phyloP scores from a whole-genome alignment of 2,888 invertebrate genomes.

The Lithophane ornitopus region DNA sequence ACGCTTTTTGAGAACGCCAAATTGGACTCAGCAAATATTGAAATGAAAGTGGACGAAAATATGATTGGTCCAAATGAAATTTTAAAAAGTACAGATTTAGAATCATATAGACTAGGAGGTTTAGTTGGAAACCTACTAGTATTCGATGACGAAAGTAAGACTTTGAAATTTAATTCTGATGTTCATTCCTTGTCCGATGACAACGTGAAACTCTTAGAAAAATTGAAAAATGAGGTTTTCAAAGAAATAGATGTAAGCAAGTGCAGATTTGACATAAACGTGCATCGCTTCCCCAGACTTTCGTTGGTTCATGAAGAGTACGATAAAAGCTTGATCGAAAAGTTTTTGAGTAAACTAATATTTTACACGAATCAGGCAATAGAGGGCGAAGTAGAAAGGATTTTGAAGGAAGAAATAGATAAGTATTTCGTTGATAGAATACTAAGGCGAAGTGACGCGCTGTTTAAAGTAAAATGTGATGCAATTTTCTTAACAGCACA shows the following conservation, averaged over 20 bases:
- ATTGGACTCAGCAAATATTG: slow-evolving; percentile 7
- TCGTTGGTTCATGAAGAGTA: slow-evolving; percentile 20
- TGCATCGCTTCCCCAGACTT: slow-evolving; percentile 43
- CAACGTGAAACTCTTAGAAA: slow-evolving; percentile 29
- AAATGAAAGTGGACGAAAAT: slow-evolving; percentile 43
- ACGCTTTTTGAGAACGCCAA: slow-evolving; percentile 17
- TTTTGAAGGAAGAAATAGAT: slow-evolving; percentile 58
- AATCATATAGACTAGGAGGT: slow-evolving; percentile 39
- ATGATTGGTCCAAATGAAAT: slow-evolving; percentile 39
- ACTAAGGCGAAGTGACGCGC: slow-evolving; percentile 7
- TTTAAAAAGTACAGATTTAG: slow-evolving; percentile 44
- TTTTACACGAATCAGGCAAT: slow-evolving; percentile 64
- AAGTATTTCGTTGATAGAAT: not conserved
- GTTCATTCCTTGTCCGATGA: slow-evolving; percentile 16
- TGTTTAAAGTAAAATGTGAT: slow-evolving; percentile 20
- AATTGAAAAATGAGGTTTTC: slow-evolving; percentile 21
- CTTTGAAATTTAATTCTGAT: slow-evolving; percentile 51
- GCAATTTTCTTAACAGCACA: slow-evolving; percentile 59
- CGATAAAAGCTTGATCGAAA: slow-evolving; percentile 33
- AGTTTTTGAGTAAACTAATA: slow-evolving; percentile 43
- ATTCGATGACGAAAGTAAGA: slow-evolving; percentile 34
- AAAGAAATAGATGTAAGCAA: slow-evolving; percentile 19
- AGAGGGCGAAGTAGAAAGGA: slow-evolving; percentile 59
- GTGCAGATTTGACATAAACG: slow-evolving; percentile 50
- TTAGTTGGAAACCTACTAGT: slow-evolving; percentile 57